Conservation (phyloP, 2,113 vertebrate genomes). For the Epinephelus cyanopodus region DNA sequence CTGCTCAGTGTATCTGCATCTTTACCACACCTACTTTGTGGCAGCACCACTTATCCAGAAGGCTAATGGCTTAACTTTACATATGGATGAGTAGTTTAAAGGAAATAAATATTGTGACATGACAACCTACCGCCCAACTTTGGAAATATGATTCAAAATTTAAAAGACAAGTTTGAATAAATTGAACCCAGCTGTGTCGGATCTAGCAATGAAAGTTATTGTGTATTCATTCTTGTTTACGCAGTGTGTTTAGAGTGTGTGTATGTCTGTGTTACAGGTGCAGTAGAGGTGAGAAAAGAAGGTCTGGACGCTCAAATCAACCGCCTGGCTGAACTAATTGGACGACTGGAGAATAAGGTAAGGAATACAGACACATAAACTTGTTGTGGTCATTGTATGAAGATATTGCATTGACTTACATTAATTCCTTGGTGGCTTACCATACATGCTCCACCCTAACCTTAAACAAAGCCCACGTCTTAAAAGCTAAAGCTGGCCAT, state of each 20-base stretch:
- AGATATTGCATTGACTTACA: not conserved
- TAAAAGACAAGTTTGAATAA: not conserved
- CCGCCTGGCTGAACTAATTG: slow-evolving; percentile 93
- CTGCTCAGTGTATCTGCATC: not conserved
- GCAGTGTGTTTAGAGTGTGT: not conserved
- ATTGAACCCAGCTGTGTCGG: not conserved
- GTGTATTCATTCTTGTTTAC: not conserved
- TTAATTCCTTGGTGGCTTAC: not conserved
- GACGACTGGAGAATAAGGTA: slow-evolving; percentile 96
- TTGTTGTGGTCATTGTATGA: not conserved
- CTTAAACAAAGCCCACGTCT: not conserved
- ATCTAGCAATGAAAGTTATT: not conserved
- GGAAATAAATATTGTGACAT: not conserved
- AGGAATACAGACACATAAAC: not conserved
- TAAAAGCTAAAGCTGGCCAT: not conserved
- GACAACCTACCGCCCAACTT: not conserved
- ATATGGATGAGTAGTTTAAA: no score
- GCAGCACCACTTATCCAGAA: no score
- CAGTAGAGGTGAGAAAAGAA: slow-evolving; percentile 89
- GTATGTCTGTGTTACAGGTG: slow-evolving; percentile 75
- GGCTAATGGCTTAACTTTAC: no score
- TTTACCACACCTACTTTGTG: not conserved
- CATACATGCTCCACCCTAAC: not conserved
- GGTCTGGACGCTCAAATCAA: slow-evolving; percentile 94
- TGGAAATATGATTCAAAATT: not conserved